Conservation (phyloP, 1,140 invertebrate species). For the Zaprionus ornatus region DNA sequence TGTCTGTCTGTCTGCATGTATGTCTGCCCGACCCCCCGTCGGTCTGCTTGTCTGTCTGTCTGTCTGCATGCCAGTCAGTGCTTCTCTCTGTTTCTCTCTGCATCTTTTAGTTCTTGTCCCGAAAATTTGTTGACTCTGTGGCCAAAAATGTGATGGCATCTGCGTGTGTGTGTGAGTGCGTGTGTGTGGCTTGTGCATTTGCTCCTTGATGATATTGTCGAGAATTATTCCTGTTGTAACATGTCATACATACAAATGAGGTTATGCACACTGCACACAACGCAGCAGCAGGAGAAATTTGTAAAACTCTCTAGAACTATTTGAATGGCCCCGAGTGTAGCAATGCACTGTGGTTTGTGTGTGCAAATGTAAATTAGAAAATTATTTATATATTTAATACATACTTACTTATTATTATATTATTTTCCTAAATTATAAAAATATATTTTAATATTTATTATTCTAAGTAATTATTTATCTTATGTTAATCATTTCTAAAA, state of each 20-base stretch:
- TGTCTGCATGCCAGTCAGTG: neutral
- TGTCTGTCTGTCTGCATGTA: neutral
- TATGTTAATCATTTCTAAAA: neutral
- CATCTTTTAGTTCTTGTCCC: neutral
- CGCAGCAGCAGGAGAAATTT: neutral
- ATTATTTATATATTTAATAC: neutral
- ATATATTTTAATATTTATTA: neutral
- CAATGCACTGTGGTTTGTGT: neutral
- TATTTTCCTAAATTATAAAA: neutral
- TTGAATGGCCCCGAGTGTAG: neutral
- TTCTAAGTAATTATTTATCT: neutral
- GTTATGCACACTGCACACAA: neutral
- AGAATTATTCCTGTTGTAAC: slow-evolving; percentile 1
- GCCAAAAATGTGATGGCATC: slow-evolving; percentile 13
- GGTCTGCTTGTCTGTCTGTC: neutral
- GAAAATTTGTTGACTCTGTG: slow-evolving; percentile 33
- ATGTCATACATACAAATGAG: slow-evolving; percentile 4
- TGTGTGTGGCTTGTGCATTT: neutral
- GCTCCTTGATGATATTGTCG: neutral
- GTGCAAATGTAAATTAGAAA: neutral
- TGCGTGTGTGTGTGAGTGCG: neutral
- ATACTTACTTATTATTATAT: too few species aligned
- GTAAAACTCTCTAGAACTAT: neutral
- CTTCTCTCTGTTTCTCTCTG: neutral
- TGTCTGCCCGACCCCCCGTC: too few species aligned